Evolutionary conservation across 2,797 vertebrate genomes (phyloP).

Genomic region (Sebastes vulpes): DNA sequence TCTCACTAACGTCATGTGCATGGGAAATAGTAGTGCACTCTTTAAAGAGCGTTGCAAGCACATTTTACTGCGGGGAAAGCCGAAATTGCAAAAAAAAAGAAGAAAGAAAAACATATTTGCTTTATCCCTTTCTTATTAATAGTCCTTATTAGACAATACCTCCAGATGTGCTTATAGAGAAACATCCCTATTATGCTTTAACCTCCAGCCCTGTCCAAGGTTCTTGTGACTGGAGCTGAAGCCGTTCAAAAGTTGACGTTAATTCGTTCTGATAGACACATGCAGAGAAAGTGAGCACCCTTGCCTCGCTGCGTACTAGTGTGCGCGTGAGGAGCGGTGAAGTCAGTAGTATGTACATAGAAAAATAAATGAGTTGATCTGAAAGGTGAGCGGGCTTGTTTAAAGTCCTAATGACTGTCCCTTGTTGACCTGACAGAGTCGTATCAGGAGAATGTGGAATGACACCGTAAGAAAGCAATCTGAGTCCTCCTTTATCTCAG

Average conservation of each 20-base stretch:
- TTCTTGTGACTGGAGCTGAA: slow-evolving; percentile 11
- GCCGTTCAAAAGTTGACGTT: slow-evolving; percentile 17
- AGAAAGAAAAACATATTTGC: not conserved
- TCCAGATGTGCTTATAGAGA: slow-evolving; percentile 22
- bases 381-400: slow-evolving; percentile 60
- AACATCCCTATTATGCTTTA: slow-evolving; percentile 4
- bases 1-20: slow-evolving; percentile 77
- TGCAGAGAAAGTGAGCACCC: not conserved
- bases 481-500: slow-evolving; percentile 99
- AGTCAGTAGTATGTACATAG: not conserved
- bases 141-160: slow-evolving; percentile 9
- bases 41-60: slow-evolving; percentile 59
- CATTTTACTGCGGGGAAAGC: slow-evolving; percentile 44
- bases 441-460: slow-evolving; percentile 99
- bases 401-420: slow-evolving; percentile 80
- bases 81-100: slow-evolving; percentile 6
- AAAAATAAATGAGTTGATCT: slow-evolving; percentile 59
- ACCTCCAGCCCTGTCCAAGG: not conserved
- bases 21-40: slow-evolving; percentile 56
- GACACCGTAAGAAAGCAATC: slow-evolving; percentile 99
- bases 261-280: slow-evolving; percentile 6
- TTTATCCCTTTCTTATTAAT: slow-evolving; percentile 43
- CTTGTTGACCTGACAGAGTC: slow-evolving; percentile 94
- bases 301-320: not conserved
- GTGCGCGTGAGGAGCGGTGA: not conserved